Conservation (phyloP, 2,113 vertebrate genomes). For the Ophthalmolycus amberensis region DNA sequence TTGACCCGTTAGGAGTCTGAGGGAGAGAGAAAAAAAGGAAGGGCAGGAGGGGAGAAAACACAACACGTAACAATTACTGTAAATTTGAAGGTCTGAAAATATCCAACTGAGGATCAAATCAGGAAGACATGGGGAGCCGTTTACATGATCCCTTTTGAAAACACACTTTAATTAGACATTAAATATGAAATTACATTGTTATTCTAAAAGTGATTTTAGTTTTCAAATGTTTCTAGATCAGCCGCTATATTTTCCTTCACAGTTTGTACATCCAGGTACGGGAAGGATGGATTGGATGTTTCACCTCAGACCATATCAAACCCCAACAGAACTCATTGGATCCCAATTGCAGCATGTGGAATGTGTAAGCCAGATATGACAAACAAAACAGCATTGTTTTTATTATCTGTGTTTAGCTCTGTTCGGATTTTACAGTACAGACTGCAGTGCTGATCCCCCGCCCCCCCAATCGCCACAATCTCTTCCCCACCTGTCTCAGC, state of each 20-base stretch:
- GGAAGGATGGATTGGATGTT: not conserved
- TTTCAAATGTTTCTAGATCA: not conserved
- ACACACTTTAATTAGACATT: not conserved
- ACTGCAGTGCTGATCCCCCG: not conserved
- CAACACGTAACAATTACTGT: too few relatives aligned
- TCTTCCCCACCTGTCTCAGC: slow-evolving; percentile 43
- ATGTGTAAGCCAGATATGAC: not conserved
- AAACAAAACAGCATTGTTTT: not conserved
- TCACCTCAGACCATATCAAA: too few relatives aligned
- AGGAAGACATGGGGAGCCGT: too few relatives aligned
- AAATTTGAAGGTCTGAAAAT: not conserved
- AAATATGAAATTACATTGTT: not conserved
- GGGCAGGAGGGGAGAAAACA: too few relatives aligned
- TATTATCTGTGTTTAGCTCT: not conserved
- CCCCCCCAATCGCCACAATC: not conserved
- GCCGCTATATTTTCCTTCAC: not conserved
- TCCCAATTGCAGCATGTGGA: too few relatives aligned
- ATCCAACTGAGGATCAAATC: not conserved
- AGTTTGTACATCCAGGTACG: not conserved
- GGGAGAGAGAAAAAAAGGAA: too few relatives aligned
- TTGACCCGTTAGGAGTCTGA: too few relatives aligned
- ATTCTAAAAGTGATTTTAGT: not conserved
- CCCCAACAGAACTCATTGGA: not conserved
- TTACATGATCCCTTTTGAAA: not conserved
- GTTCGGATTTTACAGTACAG: not conserved